phyloP scores from a whole-genome alignment of 2,113 vertebrate genomes.

The Ceyx cyanopectus region DNA sequence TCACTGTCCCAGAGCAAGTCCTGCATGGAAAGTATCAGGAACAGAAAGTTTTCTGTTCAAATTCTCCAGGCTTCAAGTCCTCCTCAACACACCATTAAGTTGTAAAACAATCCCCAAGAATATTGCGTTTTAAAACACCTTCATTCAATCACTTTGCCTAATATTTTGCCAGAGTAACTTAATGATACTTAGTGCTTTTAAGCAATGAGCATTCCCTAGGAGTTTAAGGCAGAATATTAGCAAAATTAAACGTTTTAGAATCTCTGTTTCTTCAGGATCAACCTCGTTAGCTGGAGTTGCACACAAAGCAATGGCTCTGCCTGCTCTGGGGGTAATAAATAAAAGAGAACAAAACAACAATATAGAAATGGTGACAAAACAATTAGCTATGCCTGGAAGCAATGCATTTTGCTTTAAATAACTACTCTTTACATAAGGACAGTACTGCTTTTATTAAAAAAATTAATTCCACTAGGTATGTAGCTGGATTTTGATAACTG shows the following conservation, averaged over 20 bases:
- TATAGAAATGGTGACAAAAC: neutral
- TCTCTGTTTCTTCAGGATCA: neutral
- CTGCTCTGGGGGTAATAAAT: neutral
- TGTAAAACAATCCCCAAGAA: neutral
- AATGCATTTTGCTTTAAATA: neutral
- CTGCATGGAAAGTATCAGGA: neutral
- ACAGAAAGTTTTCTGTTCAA: neutral
- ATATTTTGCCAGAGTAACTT: neutral
- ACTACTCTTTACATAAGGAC: neutral
- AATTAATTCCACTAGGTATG: neutral
- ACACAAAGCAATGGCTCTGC: neutral
- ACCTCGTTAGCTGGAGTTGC: neutral
- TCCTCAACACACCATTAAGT: neutral
- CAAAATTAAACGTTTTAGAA: neutral
- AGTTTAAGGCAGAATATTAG: neutral
- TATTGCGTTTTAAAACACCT: neutral
- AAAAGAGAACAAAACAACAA: neutral
- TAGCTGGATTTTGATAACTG: fast-evolving
- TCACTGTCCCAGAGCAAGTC: neutral
- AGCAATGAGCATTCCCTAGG: fast-evolving
- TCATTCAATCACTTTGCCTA: neutral
- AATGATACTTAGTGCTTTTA: neutral
- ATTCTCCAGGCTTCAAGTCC: neutral
- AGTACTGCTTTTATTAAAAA: neutral
- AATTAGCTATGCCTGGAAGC: neutral